Percentiles rank a stretch among this genome's conserved stretches.
phyloP scores from a whole-genome alignment of 2,113 vertebrate genomes.

The Stercorarius parasiticus region DNA sequence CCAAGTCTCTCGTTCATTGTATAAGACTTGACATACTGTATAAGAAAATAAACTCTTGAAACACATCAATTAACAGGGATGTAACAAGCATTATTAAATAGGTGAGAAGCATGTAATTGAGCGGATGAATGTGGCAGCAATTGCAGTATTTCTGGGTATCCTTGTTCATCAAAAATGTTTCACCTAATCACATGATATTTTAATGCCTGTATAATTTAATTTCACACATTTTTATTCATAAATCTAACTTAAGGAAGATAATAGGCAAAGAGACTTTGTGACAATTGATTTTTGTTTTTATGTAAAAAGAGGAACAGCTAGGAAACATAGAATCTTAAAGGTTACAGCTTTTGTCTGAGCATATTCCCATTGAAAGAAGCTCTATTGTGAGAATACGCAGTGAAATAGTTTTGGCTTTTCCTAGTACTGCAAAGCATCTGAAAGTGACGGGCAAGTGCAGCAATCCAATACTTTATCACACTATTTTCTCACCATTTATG shows the following conservation, averaged over 20 bases:
- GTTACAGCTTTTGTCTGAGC: slow-evolving; percentile 51
- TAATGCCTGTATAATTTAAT: slow-evolving; percentile 51
- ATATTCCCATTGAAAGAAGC: neutral
- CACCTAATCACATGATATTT: slow-evolving; percentile 44
- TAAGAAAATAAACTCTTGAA: slow-evolving; percentile 63
- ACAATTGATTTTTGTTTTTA: slow-evolving; percentile 43
- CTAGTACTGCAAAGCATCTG: slow-evolving; percentile 3
- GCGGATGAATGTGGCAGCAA: neutral
- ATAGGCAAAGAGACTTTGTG: slow-evolving; percentile 7
- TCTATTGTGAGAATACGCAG: slow-evolving; percentile 26
- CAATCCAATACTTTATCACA: neutral
- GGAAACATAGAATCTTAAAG: slow-evolving; percentile 9
- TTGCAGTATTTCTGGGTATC: slow-evolving; percentile 29
- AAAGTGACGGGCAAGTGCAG: slow-evolving; percentile 6
- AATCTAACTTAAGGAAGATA: slow-evolving; percentile 38
- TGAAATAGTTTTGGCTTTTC: slow-evolving; percentile 36
- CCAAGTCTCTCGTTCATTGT: slow-evolving; percentile 39
- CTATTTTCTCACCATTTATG: slow-evolving; percentile 8
- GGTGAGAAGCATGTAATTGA: slow-evolving; percentile 64
- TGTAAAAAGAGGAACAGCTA: neutral
- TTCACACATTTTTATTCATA: slow-evolving; percentile 51
- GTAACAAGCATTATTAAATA: slow-evolving; percentile 59
- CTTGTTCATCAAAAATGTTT: slow-evolving; percentile 34
- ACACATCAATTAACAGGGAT: slow-evolving; percentile 50
- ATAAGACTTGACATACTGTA: neutral